Evolutionary conservation across 1,140 invertebrate genomes (phyloP), one percentile per base, ranked within the genome.

Genomic region (Venustaconcha ellipsiformis): DNA sequence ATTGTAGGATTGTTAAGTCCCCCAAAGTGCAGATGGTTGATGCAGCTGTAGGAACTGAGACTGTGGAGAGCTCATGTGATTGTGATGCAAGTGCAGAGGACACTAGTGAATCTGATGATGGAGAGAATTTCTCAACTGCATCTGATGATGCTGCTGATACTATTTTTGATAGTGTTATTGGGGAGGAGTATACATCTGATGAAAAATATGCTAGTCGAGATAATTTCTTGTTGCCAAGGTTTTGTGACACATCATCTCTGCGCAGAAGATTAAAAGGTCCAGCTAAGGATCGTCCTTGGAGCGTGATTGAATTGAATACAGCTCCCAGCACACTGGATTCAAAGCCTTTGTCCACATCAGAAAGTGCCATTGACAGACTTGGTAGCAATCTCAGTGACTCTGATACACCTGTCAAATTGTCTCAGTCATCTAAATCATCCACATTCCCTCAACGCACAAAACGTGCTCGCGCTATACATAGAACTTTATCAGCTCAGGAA

Each of bases 71-170:
- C 62, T 88, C 87, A 8, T 97, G 96, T 88, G 96, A 97, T 87
- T 97, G 96, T 88, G 96, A 97, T 87, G 96, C 96, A 0, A 96
- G 95, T 78, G 94, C 95, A 26, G 96, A 97, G 90, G 95, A 95
- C 75, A 96, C 92, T 55, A 85, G 88, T 26, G 79, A 80, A 71
- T 78, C 76, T 14, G 82, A 76, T 67, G 67, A 60, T 18, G 65
- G 65, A 71, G 84, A 84, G 56, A 82, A 82, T 56, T 81, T 81
- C 55, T 84, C 83, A 62, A 84, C 80, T 8, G 81, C 79, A 4
- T 81, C 79, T 48, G 83, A 84, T 60, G 83, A 86, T 76, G 78
- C 64, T 20, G 80, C 80, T 20, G 82, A 86, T 26, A 81, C 80
- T 23, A 65, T 84, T 15, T 79, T 81, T 65, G 80, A 83, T 67